A percentile compares a stretch with the other conserved stretches of the same genome.
phyloP scores from a whole-genome alignment of 1,140 invertebrate species.

The Papilio helenus region DNA sequence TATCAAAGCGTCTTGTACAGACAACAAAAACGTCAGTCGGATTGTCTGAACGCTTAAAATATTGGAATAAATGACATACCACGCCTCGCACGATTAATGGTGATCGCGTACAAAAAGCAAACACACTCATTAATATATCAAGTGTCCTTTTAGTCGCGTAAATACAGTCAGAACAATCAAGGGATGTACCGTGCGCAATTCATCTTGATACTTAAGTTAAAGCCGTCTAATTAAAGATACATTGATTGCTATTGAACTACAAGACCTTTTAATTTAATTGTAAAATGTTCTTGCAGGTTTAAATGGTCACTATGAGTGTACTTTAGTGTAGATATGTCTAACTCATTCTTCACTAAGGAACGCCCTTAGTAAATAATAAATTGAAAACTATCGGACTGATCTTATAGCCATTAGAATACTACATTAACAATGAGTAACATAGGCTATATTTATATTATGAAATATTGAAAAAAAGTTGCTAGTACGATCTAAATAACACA shows the following conservation, averaged over 20 bases:
- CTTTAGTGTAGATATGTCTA: not conserved
- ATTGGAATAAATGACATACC: conserved; percentile 82
- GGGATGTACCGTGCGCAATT: conserved; percentile 36
- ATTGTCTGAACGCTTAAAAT: conserved; percentile 74
- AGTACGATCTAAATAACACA: too few relatives aligned
- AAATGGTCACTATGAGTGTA: too few relatives aligned
- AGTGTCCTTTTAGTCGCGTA: conserved; percentile 77
- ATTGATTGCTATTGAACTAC: not conserved
- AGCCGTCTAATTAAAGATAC: not conserved
- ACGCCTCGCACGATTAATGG: conserved; percentile 79
- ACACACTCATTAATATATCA: conserved; percentile 82
- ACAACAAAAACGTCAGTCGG: conserved; percentile 74
- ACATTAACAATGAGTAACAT: too few relatives aligned
- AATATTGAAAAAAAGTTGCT: too few relatives aligned
- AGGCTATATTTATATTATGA: too few relatives aligned
- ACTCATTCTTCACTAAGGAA: not conserved
- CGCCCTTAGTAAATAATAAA: not conserved
- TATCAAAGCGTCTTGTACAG: conserved; percentile 64
- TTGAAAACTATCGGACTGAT: too few relatives aligned
- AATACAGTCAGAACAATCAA: conserved; percentile 61
- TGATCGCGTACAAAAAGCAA: conserved; percentile 76
- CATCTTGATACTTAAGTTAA: conserved; percentile 35
- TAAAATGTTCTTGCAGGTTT: not conserved
- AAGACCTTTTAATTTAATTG: not conserved
- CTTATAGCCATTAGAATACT: too few relatives aligned